phyloP scores from a whole-genome alignment of 2,888 invertebrate species.

The Agriotes lineatus region DNA sequence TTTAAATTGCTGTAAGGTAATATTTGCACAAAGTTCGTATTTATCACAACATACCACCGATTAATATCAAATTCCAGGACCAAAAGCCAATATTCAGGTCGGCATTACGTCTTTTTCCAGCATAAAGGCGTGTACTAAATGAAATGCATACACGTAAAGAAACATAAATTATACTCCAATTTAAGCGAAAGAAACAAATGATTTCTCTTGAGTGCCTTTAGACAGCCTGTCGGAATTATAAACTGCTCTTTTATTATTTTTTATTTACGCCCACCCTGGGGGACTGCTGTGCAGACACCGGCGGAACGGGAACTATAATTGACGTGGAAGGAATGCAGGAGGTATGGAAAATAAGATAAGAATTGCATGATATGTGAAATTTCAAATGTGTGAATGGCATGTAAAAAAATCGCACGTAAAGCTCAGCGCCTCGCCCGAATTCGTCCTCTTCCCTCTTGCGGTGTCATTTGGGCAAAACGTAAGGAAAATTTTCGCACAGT shows the following conservation, averaged over 20 bases:
- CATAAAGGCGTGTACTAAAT: conserved; percentile 25
- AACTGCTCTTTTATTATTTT: conserved; percentile 47
- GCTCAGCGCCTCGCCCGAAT: not conserved
- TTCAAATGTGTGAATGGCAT: conserved; percentile 31
- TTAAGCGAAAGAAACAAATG: conserved; percentile 46
- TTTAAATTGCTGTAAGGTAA: too few relatives aligned
- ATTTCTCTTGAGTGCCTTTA: conserved; percentile 50
- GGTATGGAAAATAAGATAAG: conserved; percentile 37
- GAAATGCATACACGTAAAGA: conserved; percentile 45
- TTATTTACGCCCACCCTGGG: conserved; percentile 39
- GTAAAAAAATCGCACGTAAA: conserved; percentile 28
- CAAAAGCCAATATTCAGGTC: not conserved
- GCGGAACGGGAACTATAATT: conserved; percentile 32
- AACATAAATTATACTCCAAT: conserved; percentile 45
- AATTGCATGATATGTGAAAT: conserved; percentile 39
- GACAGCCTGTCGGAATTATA: conserved; percentile 50
- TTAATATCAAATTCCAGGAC: too few relatives aligned
- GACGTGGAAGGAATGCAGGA: conserved; percentile 35
- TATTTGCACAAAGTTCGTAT: too few relatives aligned
- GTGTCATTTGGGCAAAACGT: conserved; percentile 28
- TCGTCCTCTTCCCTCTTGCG: conserved; percentile 16
- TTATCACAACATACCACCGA: too few relatives aligned
- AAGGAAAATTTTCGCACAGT: conserved; percentile 47
- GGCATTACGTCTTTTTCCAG: not conserved
- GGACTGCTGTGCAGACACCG: conserved; percentile 33